Percentiles rank a stretch among this genome's conserved stretches.
Conservation (phyloP, 2,113 vertebrate genomes). For the Sarotherodon lohbergeri region DNA sequence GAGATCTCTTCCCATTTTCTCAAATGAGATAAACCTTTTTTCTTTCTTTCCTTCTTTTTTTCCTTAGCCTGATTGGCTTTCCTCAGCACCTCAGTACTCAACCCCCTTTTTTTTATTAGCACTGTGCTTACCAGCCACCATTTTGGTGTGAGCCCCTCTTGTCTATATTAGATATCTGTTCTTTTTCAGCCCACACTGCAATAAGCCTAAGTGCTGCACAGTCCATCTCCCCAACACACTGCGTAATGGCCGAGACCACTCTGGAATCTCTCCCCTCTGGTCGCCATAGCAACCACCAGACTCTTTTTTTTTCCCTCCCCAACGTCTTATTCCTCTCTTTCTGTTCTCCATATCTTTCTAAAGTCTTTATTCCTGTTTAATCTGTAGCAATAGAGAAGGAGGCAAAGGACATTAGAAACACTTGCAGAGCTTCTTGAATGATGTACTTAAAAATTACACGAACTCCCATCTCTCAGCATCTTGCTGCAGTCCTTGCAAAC, state of each 20-base stretch:
- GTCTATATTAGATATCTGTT: slow-evolving; percentile 52
- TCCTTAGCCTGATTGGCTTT: background rate
- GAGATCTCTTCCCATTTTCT: background rate
- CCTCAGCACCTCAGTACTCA: background rate
- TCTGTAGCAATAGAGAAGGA: slow-evolving; percentile 18
- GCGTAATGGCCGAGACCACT: slow-evolving; percentile 57
- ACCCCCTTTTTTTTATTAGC: slow-evolving; percentile 8
- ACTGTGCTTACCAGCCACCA: slow-evolving; percentile 26
- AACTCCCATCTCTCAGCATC: background rate
- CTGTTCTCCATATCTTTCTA: slow-evolving; percentile 14
- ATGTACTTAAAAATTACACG: background rate
- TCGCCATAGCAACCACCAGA: slow-evolving; percentile 62
- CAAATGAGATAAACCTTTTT: background rate
- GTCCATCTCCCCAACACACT: slow-evolving; percentile 50
- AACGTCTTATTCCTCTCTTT: background rate
- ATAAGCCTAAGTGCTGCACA: slow-evolving; percentile 61
- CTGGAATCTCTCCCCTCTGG: slow-evolving; percentile 43
- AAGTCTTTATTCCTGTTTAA: slow-evolving; percentile 46
- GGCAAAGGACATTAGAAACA: slow-evolving; percentile 17
- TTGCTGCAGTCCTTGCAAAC: background rate
- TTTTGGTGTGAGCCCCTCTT: slow-evolving; percentile 53
- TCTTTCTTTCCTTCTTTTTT: background rate
- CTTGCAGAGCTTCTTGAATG: slow-evolving; percentile 21
- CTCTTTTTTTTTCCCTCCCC: background rate
- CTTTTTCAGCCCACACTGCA: slow-evolving; percentile 55